Evolutionary conservation across 1,140 invertebrate genomes (phyloP).

Genomic region (Drosophila willistoni): DNA sequence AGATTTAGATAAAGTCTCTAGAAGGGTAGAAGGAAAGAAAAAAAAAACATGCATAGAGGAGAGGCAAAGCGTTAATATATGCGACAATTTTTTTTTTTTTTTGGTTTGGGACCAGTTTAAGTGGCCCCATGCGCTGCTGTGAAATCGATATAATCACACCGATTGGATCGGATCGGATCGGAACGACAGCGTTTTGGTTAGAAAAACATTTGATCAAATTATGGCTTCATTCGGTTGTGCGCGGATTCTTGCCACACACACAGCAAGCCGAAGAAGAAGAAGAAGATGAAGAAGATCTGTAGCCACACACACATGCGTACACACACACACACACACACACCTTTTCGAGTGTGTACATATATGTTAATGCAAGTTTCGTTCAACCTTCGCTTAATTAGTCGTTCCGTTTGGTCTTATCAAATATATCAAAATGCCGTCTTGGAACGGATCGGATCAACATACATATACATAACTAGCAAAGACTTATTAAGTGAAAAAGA

Average conservation of each 20-base stretch:
- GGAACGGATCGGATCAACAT: constrained; percentile 18
- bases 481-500: constrained; percentile 6
- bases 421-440: constrained; percentile 57
- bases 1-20: constrained; percentile 38
- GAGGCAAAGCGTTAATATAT: constrained; percentile 43
- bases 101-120: constrained; percentile 43
- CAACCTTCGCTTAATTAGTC: constrained; percentile 75
- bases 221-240: constrained; percentile 3
- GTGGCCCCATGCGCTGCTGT: constrained; percentile 25
- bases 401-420: constrained; percentile 65
- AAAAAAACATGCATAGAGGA: constrained; percentile 35
- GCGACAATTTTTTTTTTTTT: constrained; percentile 33
- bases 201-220: constrained; percentile 21
- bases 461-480: constrained; percentile 1
- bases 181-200: constrained; percentile 30
- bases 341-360: neutral
- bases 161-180: neutral
- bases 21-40: constrained; percentile 4
- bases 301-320: neutral
- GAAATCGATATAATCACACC: constrained; percentile 36
- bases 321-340: neutral
- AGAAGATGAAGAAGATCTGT: constrained; percentile 19
- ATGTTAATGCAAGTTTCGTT: constrained; percentile 62
- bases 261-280: constrained; percentile 23
- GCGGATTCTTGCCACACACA: constrained; percentile 37